Conservation (phyloP, 2,888 invertebrate species). For the Cephus nigrinus region DNA sequence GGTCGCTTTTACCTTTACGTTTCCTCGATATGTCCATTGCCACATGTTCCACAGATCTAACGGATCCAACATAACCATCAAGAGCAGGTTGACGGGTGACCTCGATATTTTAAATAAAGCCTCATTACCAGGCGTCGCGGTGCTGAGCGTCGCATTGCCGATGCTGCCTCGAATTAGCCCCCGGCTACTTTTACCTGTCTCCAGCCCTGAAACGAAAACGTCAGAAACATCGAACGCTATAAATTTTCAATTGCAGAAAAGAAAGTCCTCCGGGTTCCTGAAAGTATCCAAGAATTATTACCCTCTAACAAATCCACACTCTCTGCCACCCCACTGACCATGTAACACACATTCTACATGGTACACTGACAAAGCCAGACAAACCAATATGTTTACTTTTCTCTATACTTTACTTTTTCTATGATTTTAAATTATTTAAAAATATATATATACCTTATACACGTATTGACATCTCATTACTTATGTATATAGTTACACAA, state of each 20-base stretch:
- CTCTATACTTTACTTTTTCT: not conserved
- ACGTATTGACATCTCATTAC: not conserved
- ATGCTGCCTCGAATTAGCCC: constrained; percentile 31
- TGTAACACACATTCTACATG: not conserved
- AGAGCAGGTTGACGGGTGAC: constrained; percentile 31
- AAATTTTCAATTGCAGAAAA: not conserved
- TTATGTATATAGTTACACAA: not conserved
- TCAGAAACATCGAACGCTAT: not conserved
- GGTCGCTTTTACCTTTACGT: not conserved
- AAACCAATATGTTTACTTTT: not conserved
- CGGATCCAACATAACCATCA: not conserved
- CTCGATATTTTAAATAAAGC: constrained; percentile 44
- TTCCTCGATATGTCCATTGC: not conserved
- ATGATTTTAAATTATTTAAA: not conserved
- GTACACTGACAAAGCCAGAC: not conserved
- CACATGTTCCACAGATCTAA: not conserved
- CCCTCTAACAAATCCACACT: not conserved
- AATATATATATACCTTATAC: not conserved
- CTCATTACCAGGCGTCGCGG: constrained; percentile 37
- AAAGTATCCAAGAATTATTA: not conserved
- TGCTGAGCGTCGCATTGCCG: constrained; percentile 19
- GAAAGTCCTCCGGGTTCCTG: not conserved
- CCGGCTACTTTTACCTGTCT: constrained; percentile 5
- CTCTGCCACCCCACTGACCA: not conserved
- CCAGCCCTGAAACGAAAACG: not conserved